Evolutionary conservation across 1,140 invertebrate species (phyloP), one percentile per base, ranked within the genome.

Genomic region (Leptopilina clavipes): DNA sequence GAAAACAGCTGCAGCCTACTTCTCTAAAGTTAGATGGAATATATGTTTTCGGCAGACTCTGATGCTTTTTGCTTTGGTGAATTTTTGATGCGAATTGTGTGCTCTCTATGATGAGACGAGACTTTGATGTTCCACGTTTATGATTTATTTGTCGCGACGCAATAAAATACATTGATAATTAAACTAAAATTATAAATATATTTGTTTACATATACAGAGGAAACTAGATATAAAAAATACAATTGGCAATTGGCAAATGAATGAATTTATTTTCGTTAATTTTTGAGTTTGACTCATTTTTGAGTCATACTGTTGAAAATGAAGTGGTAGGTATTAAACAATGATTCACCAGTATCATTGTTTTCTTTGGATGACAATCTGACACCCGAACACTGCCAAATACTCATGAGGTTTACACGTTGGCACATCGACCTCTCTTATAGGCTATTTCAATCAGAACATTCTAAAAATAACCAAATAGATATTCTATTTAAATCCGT

Each of bases 1-100:
- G 31, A 76, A 80, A 85, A 85, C 85, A 86, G 85, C 85, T 85
- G 83, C 84, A 86, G 80, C 84, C 82, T 83, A 83, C 76, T 85
- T 86, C 77, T 82, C 85, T 86, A 86, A 86, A 86, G 79, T 85
- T 86, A 86, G 85, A 77, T 18, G 17, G 73, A 75, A 79, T 65
- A 31, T 72, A 31, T 72, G 71, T 74, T 59, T 73, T 75, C 70
- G 70, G 70, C 73, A 65, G 45, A 18, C 72, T 40, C 31, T 59
- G 31, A 5, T 45, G n/a, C 14, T n/a, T 31, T 31, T 5, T 31
- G 1, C 25, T 31, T 31, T 31, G 25, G 25, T 22, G 25, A 8
- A 65, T 31, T 65, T 65, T 65, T 31, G 22, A 65, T 31, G 25
- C 3, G 25, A 65, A 65, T 65, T 65, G 59, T 37, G 12, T 11